Evolutionary conservation across 2,888 invertebrate species (phyloP), one percentile per base, ranked within the genome.

Genomic region (Eristalis pertinax): DNA sequence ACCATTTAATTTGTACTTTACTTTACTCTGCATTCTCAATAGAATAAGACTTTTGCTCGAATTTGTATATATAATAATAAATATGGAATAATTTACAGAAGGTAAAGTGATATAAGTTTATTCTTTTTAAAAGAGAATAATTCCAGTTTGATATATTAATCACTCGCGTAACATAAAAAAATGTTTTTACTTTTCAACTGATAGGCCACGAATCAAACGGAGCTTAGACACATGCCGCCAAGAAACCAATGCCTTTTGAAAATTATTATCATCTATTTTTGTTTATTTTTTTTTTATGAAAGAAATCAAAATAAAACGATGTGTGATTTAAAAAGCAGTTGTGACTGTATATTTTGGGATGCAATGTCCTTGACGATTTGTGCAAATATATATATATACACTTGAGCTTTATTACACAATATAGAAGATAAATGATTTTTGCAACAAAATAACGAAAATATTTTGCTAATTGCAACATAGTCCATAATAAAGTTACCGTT

Each of bases 161-260:
- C 50, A 72, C 73, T 13, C 60, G 24, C 67, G 58, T 41, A 50
- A 72, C 70, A 73, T 35, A 43, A 83, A 65, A 79, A 58, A 62
- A 76, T 77, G 69, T 19, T 84, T 79, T 81, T 32, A 32, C 32
- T 88, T 73, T 63, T 79, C 86, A 84, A 83, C 76, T 88, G 89
- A 88, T 73, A 85, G 73, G 77, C 88, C 76, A 81, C 83, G 89
- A 89, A 83, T 82, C 72, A 64, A 86, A 86, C 80, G 89, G 91
- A 91, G 91, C 90, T 90, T 91, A 91, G 91, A 93, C 94, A 95
- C 95, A 95, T 95, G 95, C 95, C 95, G 95, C 95, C 95, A 95
- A 95, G 95, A 95, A 95, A 95, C 95, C 95, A 95, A 95, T 95
- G 95, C 95, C 95, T 95, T 94, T 94, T 94, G 94, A 90, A 94